Base-by-base conservation (phyloP, 1,140 invertebrate species). In the Globodera rostochiensis region DNA sequence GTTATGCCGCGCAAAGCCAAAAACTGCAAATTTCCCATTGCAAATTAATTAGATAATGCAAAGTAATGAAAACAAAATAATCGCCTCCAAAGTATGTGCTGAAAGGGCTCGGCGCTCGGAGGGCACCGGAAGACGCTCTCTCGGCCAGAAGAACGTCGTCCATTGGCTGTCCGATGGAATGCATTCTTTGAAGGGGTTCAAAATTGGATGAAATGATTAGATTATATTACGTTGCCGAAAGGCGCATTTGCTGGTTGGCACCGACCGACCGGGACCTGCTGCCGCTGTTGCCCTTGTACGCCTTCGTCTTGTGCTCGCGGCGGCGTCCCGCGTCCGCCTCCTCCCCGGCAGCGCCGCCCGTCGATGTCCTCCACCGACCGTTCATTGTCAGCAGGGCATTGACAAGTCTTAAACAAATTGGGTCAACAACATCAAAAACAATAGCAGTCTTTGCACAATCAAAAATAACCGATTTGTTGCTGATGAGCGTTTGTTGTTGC, bases 181-280 rank as follows among this genome's bases (percentile, higher is more conserved):
- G 69, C 69, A 71, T 71, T 47, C 69, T 71, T 9, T 11, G 6
- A 71, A 36, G 6, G 2, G 5, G n/a, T 8, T 21, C 36, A 36
- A 36, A 36, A 3, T 3, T 2, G 36, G 36, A 36, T 36, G 1
- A 19, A 11, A 70, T 70, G 53, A 53, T 15, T 53, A 25, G 53
- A 53, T 53, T 53, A 53, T 53, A 53, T 60, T 49, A 79, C 69
- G 67, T 80, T 25, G 80, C 71, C 57, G 69, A 82, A 46, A 82
- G 45, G 47, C 80, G 66, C 21, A 82, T 49, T 46, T 67, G 69
- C 46, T 82, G 79, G 45, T 74, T 81, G 46, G 83, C 83, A 6
- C 84, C 79, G 49, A 84, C 79, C 13, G 83, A 84, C 47, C 83
- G 53, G 19, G 83, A 84, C 46, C 83, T 25, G 60, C 79, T 83